Evolutionary conservation across 2,888 invertebrate species (phyloP).

Genomic region (Cheilosia urbana): DNA sequence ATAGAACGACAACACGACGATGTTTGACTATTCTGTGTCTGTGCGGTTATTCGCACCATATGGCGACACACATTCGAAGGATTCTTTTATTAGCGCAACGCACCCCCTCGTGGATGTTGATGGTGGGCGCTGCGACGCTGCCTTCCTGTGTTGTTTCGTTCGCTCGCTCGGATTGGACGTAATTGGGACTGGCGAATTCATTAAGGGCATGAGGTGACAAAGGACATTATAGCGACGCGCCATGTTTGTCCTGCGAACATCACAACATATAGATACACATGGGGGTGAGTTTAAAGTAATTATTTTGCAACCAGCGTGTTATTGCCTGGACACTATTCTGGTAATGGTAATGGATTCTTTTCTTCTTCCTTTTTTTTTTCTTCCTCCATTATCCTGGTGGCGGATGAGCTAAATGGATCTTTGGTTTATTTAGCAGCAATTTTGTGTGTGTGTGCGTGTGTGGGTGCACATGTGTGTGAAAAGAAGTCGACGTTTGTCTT

Average conservation of each 20-base stretch:
- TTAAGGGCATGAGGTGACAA: slow-evolving; percentile 74
- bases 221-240: slow-evolving; percentile 70
- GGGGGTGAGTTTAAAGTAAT: slow-evolving; percentile 75
- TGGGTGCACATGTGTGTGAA: slow-evolving; percentile 3
- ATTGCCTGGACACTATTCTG: slow-evolving; percentile 59
- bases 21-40: slow-evolving; percentile 74
- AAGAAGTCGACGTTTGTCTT: slow-evolving; percentile 22
- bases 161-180: slow-evolving; percentile 44
- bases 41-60: slow-evolving; percentile 74
- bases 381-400: slow-evolving; percentile 30
- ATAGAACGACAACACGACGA: slow-evolving; percentile 25
- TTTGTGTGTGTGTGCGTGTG: background rate
- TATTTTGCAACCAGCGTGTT: slow-evolving; percentile 68
- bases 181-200: slow-evolving; percentile 74
- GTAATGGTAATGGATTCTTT: slow-evolving; percentile 45
- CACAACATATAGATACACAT: slow-evolving; percentile 28
- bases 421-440: slow-evolving; percentile 22
- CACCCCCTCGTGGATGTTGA: slow-evolving; percentile 32
- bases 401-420: slow-evolving; percentile 40
- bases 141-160: slow-evolving; percentile 2
- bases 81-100: slow-evolving; percentile 63
- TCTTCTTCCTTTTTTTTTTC: background rate
- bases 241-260: slow-evolving; percentile 59
- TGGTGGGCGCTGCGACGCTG: slow-evolving; percentile 21
- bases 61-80: slow-evolving; percentile 71